Evolutionary conservation across 2,888 invertebrate genomes (phyloP).

Genomic region (Onthophagus sagittarius): DNA sequence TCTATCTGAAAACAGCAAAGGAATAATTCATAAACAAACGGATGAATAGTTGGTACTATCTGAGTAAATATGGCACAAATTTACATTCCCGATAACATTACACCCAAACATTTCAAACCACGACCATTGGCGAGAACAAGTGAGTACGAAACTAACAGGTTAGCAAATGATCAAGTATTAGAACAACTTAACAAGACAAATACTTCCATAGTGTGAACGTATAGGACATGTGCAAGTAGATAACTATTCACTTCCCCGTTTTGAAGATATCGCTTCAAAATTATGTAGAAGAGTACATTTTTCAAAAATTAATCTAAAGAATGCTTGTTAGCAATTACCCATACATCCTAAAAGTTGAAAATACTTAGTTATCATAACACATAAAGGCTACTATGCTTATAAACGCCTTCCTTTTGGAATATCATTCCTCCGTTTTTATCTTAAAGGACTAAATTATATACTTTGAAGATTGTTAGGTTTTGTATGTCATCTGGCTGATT

Average conservation of each 20-base stretch:
- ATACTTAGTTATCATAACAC: constrained; percentile 10
- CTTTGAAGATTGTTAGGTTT: neutral
- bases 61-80: neutral
- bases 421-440: no score
- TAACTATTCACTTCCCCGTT: constrained; percentile 24
- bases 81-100: no score
- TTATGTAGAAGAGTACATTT: constrained; percentile 22
- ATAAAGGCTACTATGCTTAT: constrained; percentile 7
- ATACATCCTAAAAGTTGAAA: constrained; percentile 16
- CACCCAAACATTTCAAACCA: constrained; percentile 7
- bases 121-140: constrained; percentile 15
- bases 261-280: constrained; percentile 25
- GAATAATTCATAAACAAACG: no score
- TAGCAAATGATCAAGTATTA: constrained; percentile 26
- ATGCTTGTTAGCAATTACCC: constrained; percentile 25
- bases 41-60: no score
- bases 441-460: no score
- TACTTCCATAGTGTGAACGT: constrained; percentile 30
- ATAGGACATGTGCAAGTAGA: constrained; percentile 23
- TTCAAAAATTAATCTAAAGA: constrained; percentile 21
- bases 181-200: constrained; percentile 27
- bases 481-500: constrained; percentile 13
- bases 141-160: constrained; percentile 28
- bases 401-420: constrained; percentile 15
- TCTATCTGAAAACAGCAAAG: no score